Evolutionary conservation across 2,888 invertebrate genomes (phyloP).

Genomic region (Cyrtodaria siliqua): DNA sequence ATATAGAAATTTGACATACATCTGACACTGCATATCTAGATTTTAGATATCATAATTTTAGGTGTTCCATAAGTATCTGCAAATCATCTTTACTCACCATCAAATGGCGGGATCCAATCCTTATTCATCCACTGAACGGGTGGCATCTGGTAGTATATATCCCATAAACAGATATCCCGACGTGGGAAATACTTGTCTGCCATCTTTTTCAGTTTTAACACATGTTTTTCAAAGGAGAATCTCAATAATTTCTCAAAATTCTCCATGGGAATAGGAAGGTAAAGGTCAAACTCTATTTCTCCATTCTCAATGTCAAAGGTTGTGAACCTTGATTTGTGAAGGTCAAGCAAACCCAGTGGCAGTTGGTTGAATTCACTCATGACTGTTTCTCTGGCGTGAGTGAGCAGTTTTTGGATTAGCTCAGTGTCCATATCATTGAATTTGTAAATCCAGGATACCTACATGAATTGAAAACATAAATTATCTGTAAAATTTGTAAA

Average conservation of each 20-base stretch:
- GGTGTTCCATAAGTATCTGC: no score
- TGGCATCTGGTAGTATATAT: conserved; percentile 91
- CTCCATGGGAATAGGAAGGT: conserved; percentile 74
- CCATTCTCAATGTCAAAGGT: conserved; percentile 81
- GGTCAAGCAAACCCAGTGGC: conserved; percentile 70
- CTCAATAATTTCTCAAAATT: conserved; percentile 72
- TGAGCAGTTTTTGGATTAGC: conserved; percentile 53
- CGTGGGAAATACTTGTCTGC: conserved; percentile 66
- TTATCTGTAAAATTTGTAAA: no score
- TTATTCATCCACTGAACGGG: conserved; percentile 91
- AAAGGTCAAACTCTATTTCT: conserved; percentile 80
- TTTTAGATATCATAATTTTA: no score
- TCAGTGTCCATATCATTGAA: conserved; percentile 71
- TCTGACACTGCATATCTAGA: no score
- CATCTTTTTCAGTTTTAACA: conserved; percentile 51
- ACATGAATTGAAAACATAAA: background rate
- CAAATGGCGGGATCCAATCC: conserved; percentile 94
- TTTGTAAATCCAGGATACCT: conserved; percentile 74
- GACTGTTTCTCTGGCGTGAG: conserved; percentile 59
- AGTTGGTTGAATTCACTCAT: conserved; percentile 68
- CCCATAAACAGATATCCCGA: conserved; percentile 89
- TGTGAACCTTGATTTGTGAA: conserved; percentile 78
- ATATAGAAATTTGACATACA: no score
- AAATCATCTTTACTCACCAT: conserved; percentile 88
- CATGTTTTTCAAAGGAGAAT: conserved; percentile 59